Evolutionary conservation across 2,113 vertebrate species (phyloP).

Genomic region (Motacilla alba): DNA sequence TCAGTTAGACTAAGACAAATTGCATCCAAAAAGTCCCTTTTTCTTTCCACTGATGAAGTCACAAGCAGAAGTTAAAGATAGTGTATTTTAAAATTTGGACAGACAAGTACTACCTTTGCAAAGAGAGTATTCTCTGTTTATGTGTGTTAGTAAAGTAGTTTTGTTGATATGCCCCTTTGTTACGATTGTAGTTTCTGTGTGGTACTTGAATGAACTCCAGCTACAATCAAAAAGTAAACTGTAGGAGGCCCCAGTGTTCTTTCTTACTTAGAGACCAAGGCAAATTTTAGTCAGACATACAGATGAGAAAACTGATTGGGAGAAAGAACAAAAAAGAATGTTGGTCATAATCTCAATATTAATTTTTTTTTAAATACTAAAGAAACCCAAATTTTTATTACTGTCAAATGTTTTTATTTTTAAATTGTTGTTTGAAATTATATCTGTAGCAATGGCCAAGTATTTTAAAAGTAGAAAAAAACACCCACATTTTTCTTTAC

Average conservation of each 20-base stretch:
- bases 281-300: not conserved
- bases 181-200: not conserved
- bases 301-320: not conserved
- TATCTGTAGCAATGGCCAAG: not conserved
- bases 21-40: not conserved
- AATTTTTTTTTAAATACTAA: not conserved
- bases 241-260: slow-evolving; percentile 49
- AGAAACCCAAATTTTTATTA: not conserved
- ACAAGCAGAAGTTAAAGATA: not conserved
- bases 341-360: not conserved
- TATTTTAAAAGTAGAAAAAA: not conserved
- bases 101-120: not conserved
- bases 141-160: not conserved
- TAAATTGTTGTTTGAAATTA: not conserved
- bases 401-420: not conserved
- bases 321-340: not conserved
- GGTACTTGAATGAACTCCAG: not conserved
- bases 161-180: not conserved
- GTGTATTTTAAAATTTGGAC: not conserved
- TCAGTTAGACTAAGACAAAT: not conserved
- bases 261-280: not conserved
- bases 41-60: not conserved
- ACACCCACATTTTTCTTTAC: not conserved
- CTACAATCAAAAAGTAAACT: slow-evolving; percentile 23
- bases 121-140: not conserved